phyloP scores from a whole-genome alignment of 1,140 invertebrate genomes.

The Saxidomus purpurata region DNA sequence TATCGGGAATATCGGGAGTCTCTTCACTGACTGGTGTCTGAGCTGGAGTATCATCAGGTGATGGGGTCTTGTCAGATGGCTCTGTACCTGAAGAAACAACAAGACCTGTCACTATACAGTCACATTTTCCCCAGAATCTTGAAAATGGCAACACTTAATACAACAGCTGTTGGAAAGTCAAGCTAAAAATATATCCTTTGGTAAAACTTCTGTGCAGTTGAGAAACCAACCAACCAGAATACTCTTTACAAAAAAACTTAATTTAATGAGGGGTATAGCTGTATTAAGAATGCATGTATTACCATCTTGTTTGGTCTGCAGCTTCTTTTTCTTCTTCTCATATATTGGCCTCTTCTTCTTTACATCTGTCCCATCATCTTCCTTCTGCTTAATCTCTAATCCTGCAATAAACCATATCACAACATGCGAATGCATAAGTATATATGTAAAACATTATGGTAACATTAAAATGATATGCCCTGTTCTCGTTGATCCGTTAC shows the following conservation, averaged over 20 bases:
- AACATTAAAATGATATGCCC: too few species aligned
- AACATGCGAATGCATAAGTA: too few species aligned
- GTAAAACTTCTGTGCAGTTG: too few species aligned
- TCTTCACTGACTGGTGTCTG: conserved; percentile 59
- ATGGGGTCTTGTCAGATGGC: conserved; percentile 67
- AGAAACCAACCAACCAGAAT: too few species aligned
- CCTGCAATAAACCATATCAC: conserved; percentile 78
- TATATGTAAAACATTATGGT: too few species aligned
- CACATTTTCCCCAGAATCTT: neutral
- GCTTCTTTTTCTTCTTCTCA: conserved; percentile 86
- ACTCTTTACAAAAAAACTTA: too few species aligned
- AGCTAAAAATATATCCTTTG: too few species aligned
- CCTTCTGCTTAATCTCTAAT: conserved; percentile 88
- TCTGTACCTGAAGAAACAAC: conserved; percentile 30
- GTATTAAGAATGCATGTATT: too few species aligned
- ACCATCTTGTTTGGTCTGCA: conserved; percentile 69
- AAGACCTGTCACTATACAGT: neutral
- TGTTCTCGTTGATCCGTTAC: too few species aligned
- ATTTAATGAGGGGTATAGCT: too few species aligned
- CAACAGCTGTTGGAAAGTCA: too few species aligned
- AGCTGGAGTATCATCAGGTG: conserved; percentile 63
- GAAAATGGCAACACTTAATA: too few species aligned
- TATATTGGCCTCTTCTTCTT: conserved; percentile 90
- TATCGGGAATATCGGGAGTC: conserved; percentile 18
- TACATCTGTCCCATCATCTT: conserved; percentile 88